Evolutionary conservation across 2,797 vertebrate genomes (phyloP).

Genomic region (Notolabrus celidotus): DNA sequence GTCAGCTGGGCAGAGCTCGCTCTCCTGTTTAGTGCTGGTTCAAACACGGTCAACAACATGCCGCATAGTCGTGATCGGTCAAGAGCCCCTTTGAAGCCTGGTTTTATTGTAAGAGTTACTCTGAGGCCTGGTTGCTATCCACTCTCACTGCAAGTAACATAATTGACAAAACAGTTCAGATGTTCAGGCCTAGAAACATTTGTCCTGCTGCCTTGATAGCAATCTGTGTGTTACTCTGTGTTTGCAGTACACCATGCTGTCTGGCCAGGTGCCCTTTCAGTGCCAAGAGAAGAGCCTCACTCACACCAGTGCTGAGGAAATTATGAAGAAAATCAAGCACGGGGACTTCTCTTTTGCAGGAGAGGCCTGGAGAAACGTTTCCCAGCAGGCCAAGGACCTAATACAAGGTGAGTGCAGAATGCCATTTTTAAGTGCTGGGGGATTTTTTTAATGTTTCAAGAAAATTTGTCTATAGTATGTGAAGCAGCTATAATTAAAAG

Average conservation of each 20-base stretch:
- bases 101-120: constrained; percentile 30
- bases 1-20: constrained; percentile 39
- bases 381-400: constrained; percentile 96
- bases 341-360: constrained; percentile 98
- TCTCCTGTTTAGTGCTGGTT: constrained; percentile 49
- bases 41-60: constrained; percentile 50
- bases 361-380: constrained; percentile 97
- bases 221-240: constrained; percentile 14
- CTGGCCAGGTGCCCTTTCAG: constrained; percentile 98
- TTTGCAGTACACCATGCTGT: constrained; percentile 97
- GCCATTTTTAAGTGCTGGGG: too few species aligned
- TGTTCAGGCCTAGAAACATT: constrained; percentile 3
- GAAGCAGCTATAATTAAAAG: too few species aligned
- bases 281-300: constrained; percentile 93
- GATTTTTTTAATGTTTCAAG: too few species aligned
- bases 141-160: background rate
- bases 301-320: constrained; percentile 95
- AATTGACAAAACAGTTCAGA: background rate
- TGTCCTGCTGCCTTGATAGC: constrained; percentile 1
- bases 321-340: constrained; percentile 99
- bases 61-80: constrained; percentile 50
- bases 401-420: constrained; percentile 90
- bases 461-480: too few species aligned
- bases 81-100: constrained; percentile 36
- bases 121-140: background rate